Base-by-base conservation (phyloP, 2,888 invertebrate species). In the Calliopum simillimum region DNA sequence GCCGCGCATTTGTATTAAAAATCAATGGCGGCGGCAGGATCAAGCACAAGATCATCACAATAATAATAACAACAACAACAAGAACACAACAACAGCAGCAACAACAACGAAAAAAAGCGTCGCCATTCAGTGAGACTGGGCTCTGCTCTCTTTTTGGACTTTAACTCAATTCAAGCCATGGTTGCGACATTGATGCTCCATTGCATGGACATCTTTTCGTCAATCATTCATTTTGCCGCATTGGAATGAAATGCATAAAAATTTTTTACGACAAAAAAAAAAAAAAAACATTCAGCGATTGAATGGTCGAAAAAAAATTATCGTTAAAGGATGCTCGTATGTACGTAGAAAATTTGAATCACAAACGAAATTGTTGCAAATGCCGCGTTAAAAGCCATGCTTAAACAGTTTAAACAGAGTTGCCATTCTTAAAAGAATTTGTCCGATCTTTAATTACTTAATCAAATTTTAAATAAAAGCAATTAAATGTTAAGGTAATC, bases 141-240 rank as follows among this genome's bases (percentile, higher is more conserved):
- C 59, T 14, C 19, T 12, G 23, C 43, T 43, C n/a, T 6, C 16
- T 19, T 43, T 6, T 59, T 21, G 4, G 53, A 19, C 53, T n/a
- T 16, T 21, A 19, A 53, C 53, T 53, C 21, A 16, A 49, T 49
- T n/a, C 49, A n/a, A 49, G 19, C n/a, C 80, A 16, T 11, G 53
- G 11, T 63, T 49, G 63, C 51, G 49, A 33, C 63, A 49, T 65
- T 53, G 65, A 55, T 55, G 53, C 55, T 44, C 55, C 53, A 19
- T 12, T 41, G 21, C 19, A 47, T 13, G 67, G 82, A 82, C 82
- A 83, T 82, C 82, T 82, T 83, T 82, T 82, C 82, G 79, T 82
- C 82, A 82, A 83, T 82, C 82, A 81, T 82, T 82, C 83, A 82
- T 82, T 82, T 82, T 80, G 80, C 83, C 81, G 82, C 82, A 82